Evolutionary conservation across 2,113 vertebrate species (phyloP), one percentile per base, ranked within the genome.

Genomic region (Pandion haliaetus): DNA sequence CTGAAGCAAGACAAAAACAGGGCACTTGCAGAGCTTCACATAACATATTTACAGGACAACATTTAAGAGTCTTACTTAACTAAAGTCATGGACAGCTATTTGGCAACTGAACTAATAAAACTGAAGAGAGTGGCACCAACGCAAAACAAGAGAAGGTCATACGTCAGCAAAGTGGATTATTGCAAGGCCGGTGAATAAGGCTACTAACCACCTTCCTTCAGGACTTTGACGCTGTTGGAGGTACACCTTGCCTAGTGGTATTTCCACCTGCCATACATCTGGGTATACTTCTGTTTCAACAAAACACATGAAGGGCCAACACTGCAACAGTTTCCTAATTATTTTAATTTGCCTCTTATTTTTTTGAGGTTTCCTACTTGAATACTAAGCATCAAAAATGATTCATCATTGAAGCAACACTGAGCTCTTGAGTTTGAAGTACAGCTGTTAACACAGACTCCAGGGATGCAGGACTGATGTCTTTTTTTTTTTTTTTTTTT

Each of bases 291-390:
- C 47, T 78, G 52, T 57, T 94, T 67, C 66, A 94, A 89, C 70
- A 93, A 76, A 13, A 91, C 49, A 90, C 21, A 57, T 5, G 28
- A 85, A 92, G 54, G 54, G 42, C 71, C 31, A 91, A 91, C 21
- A 74, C 14, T 2, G 7, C 54, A 89, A 89, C 17, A 71, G 57
- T 40, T 91, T 93, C 49, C 62, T 65, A 74, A 95, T 94, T 91
- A 93, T 69, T 94, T 91, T 86, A 73, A 96, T 94, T 93, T 93
- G 47, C 42, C 32, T 91, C 61, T 61, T 66, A 44, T 54, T 88
- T 85, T 89, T 94, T 85, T 38, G 59, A 83, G 29, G 26, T 72
- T 96, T 87, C 66, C 87, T 93, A 95, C 96, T 49, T 79, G 52
- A 87, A 76, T 91, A 82, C 44, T 57, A 85, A 91, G 40, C 66